Conservation (phyloP, 1,140 invertebrate genomes). For the Rhynchophorus ferrugineus region DNA sequence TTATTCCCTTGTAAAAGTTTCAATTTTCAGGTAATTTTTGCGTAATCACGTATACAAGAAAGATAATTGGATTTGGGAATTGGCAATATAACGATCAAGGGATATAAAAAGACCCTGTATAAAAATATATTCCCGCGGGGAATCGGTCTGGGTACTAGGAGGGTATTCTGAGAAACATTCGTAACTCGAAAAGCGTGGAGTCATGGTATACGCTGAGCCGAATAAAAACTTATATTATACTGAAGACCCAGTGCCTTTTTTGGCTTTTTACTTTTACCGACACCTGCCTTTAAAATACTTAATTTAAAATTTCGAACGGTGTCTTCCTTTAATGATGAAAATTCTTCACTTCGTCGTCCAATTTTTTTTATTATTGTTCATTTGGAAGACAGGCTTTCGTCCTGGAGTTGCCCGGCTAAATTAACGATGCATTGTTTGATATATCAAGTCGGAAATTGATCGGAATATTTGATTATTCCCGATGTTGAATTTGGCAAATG, state of each 20-base stretch:
- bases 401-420: background rate
- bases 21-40: too few species aligned
- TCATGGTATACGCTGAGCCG: slow-evolving; percentile 20
- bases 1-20: too few species aligned
- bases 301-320: slow-evolving; percentile 23
- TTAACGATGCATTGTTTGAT: slow-evolving; percentile 3
- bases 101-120: slow-evolving; percentile 4
- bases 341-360: background rate
- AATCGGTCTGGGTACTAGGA: slow-evolving; percentile 13
- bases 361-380: background rate
- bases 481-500: background rate
- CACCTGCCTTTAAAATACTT: slow-evolving; percentile 23
- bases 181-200: slow-evolving; percentile 16
- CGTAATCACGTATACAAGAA: background rate
- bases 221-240: slow-evolving; percentile 23
- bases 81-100: background rate
- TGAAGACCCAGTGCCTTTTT: slow-evolving; percentile 23
- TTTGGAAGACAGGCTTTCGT: background rate
- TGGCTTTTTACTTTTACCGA: slow-evolving; percentile 18
- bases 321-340: slow-evolving; percentile 15
- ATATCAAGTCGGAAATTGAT: background rate
- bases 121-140: slow-evolving; percentile 1
- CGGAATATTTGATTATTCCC: background rate
- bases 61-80: background rate
- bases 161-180: slow-evolving; percentile 20